Percentiles rank a stretch among this genome's conserved stretches.
Conservation (phyloP, 2,797 vertebrate genomes). For the Discoglossus pictus region DNA sequence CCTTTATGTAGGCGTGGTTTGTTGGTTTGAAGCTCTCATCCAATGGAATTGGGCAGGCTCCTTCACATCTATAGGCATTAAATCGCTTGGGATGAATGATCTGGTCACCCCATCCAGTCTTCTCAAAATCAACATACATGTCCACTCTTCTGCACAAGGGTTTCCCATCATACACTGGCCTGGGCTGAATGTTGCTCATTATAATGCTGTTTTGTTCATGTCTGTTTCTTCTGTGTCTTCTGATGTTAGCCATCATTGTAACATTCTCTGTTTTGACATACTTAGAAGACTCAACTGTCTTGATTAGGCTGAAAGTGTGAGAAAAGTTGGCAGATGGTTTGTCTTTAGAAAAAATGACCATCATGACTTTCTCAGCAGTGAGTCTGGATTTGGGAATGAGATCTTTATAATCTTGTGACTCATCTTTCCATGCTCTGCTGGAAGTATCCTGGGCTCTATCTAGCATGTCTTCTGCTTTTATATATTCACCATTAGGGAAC, state of each 20-base stretch:
- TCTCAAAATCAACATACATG: conserved; percentile 88
- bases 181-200: not conserved
- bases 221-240: conserved; percentile 79
- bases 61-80: conserved; percentile 87
- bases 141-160: conserved; percentile 74
- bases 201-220: conserved; percentile 66
- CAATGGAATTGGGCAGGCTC: conserved; percentile 79
- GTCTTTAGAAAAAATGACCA: conserved; percentile 83
- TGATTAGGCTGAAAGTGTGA: conserved; percentile 73
- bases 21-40: conserved; percentile 86
- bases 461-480: accelerated
- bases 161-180: conserved; percentile 31
- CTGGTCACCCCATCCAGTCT: conserved; percentile 87
- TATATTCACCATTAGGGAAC: accelerated
- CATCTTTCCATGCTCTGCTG: too few relatives aligned
- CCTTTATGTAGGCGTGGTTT: conserved; percentile 92
- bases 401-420: too few relatives aligned
- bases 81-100: conserved; percentile 84
- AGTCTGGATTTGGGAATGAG: too few relatives aligned
- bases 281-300: conserved; percentile 81
- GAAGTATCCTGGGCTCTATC: not conserved
- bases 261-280: conserved; percentile 62
- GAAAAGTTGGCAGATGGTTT: conserved; percentile 54
- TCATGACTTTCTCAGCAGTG: conserved; percentile 65
- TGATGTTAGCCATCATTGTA: conserved; percentile 49